phyloP scores from a whole-genome alignment of 1,140 invertebrate genomes.

The Leptinotarsa texana region DNA sequence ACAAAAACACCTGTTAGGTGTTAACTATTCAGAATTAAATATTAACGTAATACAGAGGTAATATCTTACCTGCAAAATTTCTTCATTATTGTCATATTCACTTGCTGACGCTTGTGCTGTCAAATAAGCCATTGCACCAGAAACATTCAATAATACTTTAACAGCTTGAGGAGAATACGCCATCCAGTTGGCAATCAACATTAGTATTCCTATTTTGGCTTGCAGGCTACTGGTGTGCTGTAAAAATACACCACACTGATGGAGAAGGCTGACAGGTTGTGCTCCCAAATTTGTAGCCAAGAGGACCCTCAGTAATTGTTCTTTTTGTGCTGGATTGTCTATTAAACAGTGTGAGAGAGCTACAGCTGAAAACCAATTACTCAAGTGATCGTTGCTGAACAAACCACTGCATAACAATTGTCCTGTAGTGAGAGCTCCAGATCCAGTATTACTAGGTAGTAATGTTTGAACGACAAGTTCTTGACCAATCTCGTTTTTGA shows the following conservation, averaged over 20 bases:
- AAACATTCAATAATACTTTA: slow-evolving; percentile 78
- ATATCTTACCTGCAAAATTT: slow-evolving; percentile 70
- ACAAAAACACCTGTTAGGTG: too few species aligned
- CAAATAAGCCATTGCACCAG: slow-evolving; percentile 79
- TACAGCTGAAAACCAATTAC: slow-evolving; percentile 96
- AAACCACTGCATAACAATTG: slow-evolving; percentile 94
- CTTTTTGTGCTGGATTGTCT: slow-evolving; percentile 87
- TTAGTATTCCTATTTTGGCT: slow-evolving; percentile 88
- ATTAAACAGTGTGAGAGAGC: slow-evolving; percentile 89
- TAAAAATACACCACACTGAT: slow-evolving; percentile 83
- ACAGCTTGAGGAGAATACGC: slow-evolving; percentile 83
- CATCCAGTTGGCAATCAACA: slow-evolving; percentile 89
- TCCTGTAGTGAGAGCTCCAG: slow-evolving; percentile 66
- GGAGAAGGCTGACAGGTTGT: slow-evolving; percentile 83
- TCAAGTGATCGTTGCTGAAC: slow-evolving; percentile 88
- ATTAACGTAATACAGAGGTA: too few species aligned
- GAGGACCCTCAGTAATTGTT: slow-evolving; percentile 89
- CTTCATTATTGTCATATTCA: slow-evolving; percentile 86
- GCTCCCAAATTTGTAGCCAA: slow-evolving; percentile 84
- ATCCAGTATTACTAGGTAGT: slow-evolving; percentile 69
- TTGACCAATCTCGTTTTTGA: slow-evolving; percentile 90
- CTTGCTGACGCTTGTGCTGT: slow-evolving; percentile 76
- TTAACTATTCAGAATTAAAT: too few species aligned
- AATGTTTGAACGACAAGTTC: slow-evolving; percentile 88
- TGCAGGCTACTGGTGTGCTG: slow-evolving; percentile 87